Conservation (phyloP, 2,888 invertebrate species). For the Fragum sueziense region DNA sequence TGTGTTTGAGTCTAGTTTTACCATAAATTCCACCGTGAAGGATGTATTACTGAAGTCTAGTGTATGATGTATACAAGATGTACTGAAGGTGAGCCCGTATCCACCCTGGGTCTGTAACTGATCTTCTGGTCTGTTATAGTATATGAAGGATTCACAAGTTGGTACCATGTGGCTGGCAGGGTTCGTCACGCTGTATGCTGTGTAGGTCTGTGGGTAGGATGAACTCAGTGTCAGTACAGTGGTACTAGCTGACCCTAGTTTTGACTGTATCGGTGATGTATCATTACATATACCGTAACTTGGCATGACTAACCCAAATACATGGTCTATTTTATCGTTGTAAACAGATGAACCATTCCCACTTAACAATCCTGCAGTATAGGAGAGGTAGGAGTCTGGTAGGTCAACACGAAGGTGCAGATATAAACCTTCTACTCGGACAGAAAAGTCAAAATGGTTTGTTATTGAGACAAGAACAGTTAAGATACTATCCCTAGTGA, state of each 20-base stretch:
- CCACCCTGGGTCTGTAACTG: conserved; percentile 62
- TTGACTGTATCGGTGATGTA: conserved; percentile 30
- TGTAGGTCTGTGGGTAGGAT: conserved; percentile 40
- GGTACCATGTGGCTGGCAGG: conserved; percentile 48
- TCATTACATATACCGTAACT: conserved; percentile 54
- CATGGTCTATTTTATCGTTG: conserved; percentile 27
- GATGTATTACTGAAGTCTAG: conserved; percentile 49
- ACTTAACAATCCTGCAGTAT: conserved; percentile 58
- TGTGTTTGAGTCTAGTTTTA: conserved; percentile 48
- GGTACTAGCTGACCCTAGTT: conserved; percentile 27
- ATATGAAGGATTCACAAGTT: conserved; percentile 62
- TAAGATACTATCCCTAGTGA: conserved; percentile 51
- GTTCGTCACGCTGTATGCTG: conserved; percentile 39
- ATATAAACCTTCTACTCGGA: conserved; percentile 60
- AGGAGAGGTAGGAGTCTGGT: conserved; percentile 25
- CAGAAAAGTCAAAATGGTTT: conserved; percentile 40
- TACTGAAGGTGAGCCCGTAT: conserved; percentile 62
- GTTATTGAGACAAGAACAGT: conserved; percentile 55
- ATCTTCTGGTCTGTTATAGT: conserved; percentile 55
- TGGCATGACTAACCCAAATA: conserved; percentile 35
- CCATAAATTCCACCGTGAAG: conserved; percentile 65
- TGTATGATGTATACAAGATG: conserved; percentile 53
- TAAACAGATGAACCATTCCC: conserved; percentile 20
- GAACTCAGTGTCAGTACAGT: conserved; percentile 29
- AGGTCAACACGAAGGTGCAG: conserved; percentile 51